Conservation (phyloP, 2,113 vertebrate genomes). For the Gymnarchus niloticus region DNA sequence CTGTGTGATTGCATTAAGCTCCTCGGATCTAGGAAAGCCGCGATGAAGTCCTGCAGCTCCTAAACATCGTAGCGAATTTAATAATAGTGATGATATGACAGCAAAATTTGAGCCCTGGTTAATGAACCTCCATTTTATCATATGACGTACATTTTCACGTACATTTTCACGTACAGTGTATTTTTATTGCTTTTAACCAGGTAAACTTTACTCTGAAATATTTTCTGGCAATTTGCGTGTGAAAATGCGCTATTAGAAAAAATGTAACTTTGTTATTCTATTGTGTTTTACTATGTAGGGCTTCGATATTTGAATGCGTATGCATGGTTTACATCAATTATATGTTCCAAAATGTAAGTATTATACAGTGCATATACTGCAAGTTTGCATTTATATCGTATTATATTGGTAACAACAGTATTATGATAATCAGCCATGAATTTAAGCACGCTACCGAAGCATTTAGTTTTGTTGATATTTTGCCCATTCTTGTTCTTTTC, state of each 20-base stretch:
- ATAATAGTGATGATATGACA: background rate
- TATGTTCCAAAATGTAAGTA: background rate
- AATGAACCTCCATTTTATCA: background rate
- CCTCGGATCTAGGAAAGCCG: background rate
- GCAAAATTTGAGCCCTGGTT: background rate
- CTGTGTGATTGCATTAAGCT: background rate
- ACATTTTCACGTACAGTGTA: background rate
- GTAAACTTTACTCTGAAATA: background rate
- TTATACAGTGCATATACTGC: slow-evolving; percentile 2
- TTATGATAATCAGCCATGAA: background rate
- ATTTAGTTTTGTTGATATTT: background rate
- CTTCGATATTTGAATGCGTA: background rate
- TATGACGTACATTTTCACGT: background rate
- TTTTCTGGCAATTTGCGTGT: background rate
- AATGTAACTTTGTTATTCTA: background rate
- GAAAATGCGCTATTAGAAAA: background rate
- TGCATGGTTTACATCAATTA: background rate
- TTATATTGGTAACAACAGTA: background rate
- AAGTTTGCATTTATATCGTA: background rate
- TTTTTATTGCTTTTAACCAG: slow-evolving; percentile 8
- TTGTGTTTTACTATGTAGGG: background rate
- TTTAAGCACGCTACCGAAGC: background rate
- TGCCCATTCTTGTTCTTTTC: background rate
- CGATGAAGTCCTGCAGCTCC: background rate
- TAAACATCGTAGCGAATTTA: background rate